phyloP scores from a whole-genome alignment of 2,797 vertebrate species.

The Garrulus glandarius region DNA sequence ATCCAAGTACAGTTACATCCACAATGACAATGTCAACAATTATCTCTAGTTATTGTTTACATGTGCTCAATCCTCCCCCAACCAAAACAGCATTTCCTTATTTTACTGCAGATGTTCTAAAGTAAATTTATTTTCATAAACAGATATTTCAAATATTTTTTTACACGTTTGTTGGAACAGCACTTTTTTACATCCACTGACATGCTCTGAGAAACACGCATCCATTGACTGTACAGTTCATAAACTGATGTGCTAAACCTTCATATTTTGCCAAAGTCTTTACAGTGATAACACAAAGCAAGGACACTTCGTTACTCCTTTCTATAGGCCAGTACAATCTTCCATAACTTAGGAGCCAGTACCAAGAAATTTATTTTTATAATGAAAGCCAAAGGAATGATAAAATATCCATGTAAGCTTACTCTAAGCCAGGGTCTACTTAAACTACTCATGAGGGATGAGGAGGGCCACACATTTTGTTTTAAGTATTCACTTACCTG shows the following conservation, averaged over 20 bases:
- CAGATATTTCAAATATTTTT: background rate
- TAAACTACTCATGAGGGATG: background rate
- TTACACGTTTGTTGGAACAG: background rate
- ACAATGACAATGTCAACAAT: fast-evolving
- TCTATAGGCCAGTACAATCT: background rate
- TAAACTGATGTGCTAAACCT: background rate
- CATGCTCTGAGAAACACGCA: background rate
- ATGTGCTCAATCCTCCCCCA: background rate
- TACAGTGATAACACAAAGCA: background rate
- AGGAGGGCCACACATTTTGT: fast-evolving
- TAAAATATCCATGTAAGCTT: background rate
- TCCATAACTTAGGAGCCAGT: background rate
- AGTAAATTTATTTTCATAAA: background rate
- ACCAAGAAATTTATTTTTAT: background rate
- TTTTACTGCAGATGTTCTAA: background rate
- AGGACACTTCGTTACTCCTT: background rate
- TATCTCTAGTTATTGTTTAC: background rate
- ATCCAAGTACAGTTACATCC: background rate
- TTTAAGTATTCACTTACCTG: slow-evolving; percentile 81
- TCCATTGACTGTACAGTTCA: background rate
- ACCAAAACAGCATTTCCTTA: background rate
- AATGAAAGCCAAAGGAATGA: background rate
- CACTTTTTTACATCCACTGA: background rate
- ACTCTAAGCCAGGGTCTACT: background rate
- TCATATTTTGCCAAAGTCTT: background rate